Base-by-base conservation (phyloP, 2,113 vertebrate genomes). In the Cebidichthys violaceus region DNA sequence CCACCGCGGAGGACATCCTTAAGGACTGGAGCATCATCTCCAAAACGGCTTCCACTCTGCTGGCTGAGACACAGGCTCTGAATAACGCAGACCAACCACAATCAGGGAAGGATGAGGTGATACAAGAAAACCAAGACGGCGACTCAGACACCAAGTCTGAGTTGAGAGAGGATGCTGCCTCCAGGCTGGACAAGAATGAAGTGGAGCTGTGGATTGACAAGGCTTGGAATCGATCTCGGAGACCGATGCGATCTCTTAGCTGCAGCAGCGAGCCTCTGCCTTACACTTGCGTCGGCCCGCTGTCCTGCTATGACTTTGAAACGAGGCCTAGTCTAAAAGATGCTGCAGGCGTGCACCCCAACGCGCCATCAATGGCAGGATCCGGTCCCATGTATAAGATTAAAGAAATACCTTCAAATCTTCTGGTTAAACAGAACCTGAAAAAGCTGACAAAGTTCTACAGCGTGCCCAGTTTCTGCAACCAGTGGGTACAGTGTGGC, bases 361-460 rank as follows among this genome's bases (percentile, higher is more conserved):
- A 80, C 3, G 68, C 80, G 3, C 82, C 84, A 17, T 33, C 78
- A 4, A 9, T 27, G 4, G 24, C 88, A 24, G 89, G 80, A 35
- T 66, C 84, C 11, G 92, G 88, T 45, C 78, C 95, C 50, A 85
- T 95, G 75, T 94, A 89, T 6, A 93, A 95, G 66, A 92, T 97
- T 47, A 94, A 96, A 0, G 95, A 96, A 86, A 94, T 95, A 81
- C 79, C 92, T 82, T 92, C 96, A 27, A 93, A 95, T 90, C 67
- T 94, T 68, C 81, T 95, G 77, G 96, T 94, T 66, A 97, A 96
- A 89, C 94, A 95, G 81, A 94, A 94, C 77, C 93, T 96, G 71
- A 98, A 96, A 83, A 98, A 97, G 81, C 94, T 97, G 4, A 97
- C 97, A 75, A 99, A 98, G 90, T 97, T 98, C 89, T 96, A 97